A percentile compares a stretch with the other conserved stretches of the same genome.
Conservation (phyloP, 2,113 vertebrate genomes). For the Channa argus region DNA sequence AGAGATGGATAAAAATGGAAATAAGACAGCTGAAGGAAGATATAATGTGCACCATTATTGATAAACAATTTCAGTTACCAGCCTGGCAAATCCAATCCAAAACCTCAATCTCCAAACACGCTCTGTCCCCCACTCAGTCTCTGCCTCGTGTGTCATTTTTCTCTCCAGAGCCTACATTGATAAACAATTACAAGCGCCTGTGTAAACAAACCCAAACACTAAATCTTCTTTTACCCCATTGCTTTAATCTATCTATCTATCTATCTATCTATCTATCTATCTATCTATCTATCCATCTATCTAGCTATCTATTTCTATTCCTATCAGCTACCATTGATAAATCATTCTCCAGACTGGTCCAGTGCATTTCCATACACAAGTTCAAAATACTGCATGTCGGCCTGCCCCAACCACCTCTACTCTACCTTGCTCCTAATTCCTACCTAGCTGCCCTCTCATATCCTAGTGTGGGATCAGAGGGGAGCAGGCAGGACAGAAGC, state of each 20-base stretch:
- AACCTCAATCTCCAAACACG: conserved; percentile 43
- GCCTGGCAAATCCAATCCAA: conserved; percentile 55
- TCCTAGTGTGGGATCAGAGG: conserved; percentile 66
- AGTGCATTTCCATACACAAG: conserved; percentile 48
- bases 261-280: background rate
- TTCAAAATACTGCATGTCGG: conserved; percentile 44
- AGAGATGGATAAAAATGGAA: conserved; percentile 59
- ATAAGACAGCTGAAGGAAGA: conserved; percentile 56
- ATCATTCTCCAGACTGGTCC: conserved; percentile 26
- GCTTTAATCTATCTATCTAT: conserved; percentile 27
- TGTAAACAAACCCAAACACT: conserved; percentile 43
- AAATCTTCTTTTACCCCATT: conserved; percentile 44
- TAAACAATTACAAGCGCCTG: conserved; percentile 62
- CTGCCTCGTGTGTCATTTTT: conserved; percentile 8
- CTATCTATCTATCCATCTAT: background rate
- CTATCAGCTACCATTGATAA: conserved; percentile 25
- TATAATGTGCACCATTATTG: conserved; percentile 65
- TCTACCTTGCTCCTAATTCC: conserved; percentile 15
- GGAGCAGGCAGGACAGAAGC: conserved; percentile 65
- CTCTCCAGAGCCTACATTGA: conserved; percentile 45
- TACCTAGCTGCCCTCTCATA: conserved; percentile 39
- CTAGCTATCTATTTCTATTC: conserved; percentile 2
- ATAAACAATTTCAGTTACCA: conserved; percentile 65
- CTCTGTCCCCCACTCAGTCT: background rate
- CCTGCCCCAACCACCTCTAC: conserved; percentile 3